Evolutionary conservation across 2,113 vertebrate genomes (phyloP), one percentile per base, ranked within the genome.

Genomic region (Myotis yumanensis): DNA sequence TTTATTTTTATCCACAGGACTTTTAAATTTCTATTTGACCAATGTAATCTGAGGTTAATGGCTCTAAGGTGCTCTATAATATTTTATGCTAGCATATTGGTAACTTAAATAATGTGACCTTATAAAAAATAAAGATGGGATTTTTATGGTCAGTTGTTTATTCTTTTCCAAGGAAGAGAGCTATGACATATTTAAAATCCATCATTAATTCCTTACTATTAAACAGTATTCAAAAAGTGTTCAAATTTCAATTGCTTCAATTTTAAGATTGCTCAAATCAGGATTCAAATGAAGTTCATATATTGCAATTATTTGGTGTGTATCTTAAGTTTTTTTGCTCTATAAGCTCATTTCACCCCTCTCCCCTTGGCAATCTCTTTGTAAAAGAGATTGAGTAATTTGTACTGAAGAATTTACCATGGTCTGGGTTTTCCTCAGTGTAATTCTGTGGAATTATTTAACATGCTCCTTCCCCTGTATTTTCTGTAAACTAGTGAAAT

Each of bases 61-160:
- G 1, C 35, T 40, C 46, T 17, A 30, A 51, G 14, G 11, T 82
- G 71, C 17, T 52, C 32, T 59, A n/a, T 7, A 46, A 46, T 86
- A 89, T 91, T 92, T 91, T 79, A 66, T 89, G 32, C 22, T 73
- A 68, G 32, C 28, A 72, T 88, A 46, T 91, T 87, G n/a, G 11
- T 48, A 83, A 35, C 4, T 54, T 77, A 76, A 68, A 75, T 52
- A 86, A n/a, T 80, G 11, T 16, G 52, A 48, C 32, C 77, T 86
- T 59, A 15, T 73, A 54, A 77, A 77, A 92, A 17, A 52, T 25
- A 76, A 43, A 62, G 35, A 62, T 89, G 83, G 80, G 22, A 59
- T 75, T 48, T 75, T 81, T 76, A 51, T 17, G 80, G 18, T 81
- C 4, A 86, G n/a, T 46, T 57, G 28, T 81, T 91, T 73, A 35